A percentile compares a stretch with the other conserved stretches of the same genome.
These are phyloP conservation scores for Atta cephalotes DNA, from an alignment of 1,140 invertebrate genomes.

Conservation along the genomic window DNA sequence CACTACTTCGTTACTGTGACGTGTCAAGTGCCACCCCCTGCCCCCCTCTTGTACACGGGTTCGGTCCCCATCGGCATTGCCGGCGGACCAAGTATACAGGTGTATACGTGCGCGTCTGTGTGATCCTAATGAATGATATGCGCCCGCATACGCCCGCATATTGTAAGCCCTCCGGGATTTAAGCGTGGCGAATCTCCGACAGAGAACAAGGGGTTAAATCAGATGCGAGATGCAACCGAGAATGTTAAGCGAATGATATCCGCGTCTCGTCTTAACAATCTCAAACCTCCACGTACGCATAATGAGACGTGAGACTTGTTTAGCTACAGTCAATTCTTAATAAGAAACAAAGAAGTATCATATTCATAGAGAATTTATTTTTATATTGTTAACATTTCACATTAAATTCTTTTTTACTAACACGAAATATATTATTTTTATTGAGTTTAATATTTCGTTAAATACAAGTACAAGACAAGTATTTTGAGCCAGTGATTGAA, in stretches of 20 bases:
- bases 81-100: conserved; percentile 44
- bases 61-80: conserved; percentile 65
- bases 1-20: conserved; percentile 86
- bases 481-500: background rate
- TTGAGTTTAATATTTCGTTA: background rate
- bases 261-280: conserved; percentile 34
- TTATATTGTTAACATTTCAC: background rate
- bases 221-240: conserved; percentile 62
- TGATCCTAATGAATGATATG: conserved; percentile 85
- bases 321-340: conserved; percentile 20
- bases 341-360: background rate
- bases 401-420: background rate
- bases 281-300: background rate
- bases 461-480: background rate
- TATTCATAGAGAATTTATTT: background rate
- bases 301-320: conserved; percentile 46
- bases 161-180: conserved; percentile 69
- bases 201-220: conserved; percentile 64
- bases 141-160: conserved; percentile 78
- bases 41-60: conserved; percentile 63
- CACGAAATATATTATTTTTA: background rate
- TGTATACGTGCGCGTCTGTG: conserved; percentile 38
- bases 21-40: conserved; percentile 82
- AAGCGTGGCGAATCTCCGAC: conserved; percentile 60
- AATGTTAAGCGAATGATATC: conserved; percentile 52